Evolutionary conservation across 1,140 invertebrate species (phyloP).

Genomic region (Caerostris darwini): DNA sequence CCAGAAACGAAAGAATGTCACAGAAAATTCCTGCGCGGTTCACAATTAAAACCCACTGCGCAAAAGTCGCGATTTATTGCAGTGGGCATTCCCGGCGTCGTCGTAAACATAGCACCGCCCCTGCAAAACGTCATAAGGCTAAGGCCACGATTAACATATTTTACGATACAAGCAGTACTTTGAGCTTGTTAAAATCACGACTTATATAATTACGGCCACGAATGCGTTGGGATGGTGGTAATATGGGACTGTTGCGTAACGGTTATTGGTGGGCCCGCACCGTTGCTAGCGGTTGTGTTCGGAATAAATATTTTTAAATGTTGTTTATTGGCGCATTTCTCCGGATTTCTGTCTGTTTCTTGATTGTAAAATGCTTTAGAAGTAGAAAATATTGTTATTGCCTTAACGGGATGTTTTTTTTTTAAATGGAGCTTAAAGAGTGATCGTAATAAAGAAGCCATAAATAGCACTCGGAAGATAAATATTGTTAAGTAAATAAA

Average conservation of each 20-base stretch:
- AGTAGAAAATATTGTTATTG: no score
- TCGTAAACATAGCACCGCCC: constrained; percentile 4
- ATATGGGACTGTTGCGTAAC: background rate
- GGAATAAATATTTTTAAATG: background rate
- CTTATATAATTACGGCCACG: background rate
- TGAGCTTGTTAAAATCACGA: constrained; percentile 14
- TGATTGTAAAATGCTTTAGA: background rate
- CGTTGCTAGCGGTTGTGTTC: background rate
- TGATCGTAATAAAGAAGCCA: no score
- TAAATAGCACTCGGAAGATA: no score
- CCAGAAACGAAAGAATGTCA: background rate
- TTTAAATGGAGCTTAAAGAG: no score
- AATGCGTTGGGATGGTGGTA: background rate
- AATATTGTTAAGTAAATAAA: no score
- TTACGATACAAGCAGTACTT: background rate
- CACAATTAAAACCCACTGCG: background rate
- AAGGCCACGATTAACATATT: constrained; percentile 13
- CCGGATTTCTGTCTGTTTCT: background rate
- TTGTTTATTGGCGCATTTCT: background rate
- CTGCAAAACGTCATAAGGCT: background rate
- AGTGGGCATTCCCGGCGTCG: background rate
- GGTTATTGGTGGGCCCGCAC: background rate
- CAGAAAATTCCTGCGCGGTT: background rate
- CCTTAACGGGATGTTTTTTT: no score
- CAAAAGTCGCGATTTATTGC: constrained; percentile 16